Conservation (phyloP, 1,140 invertebrate genomes). For the Leptopilina clavipes region DNA sequence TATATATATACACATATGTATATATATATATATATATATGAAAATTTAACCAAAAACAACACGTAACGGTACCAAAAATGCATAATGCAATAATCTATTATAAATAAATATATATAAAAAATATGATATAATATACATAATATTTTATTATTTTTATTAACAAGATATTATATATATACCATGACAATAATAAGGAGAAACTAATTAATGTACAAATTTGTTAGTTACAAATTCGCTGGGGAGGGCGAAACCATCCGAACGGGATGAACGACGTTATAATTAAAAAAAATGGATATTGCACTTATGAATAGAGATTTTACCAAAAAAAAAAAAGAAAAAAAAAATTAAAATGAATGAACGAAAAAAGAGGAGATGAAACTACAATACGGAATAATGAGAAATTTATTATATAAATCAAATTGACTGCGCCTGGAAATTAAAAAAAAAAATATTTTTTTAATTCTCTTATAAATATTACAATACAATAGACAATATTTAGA, state of each 20-base stretch:
- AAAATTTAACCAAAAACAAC: constrained; percentile 58
- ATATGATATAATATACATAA: constrained; percentile 73
- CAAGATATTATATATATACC: constrained; percentile 71
- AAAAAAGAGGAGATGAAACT: no score
- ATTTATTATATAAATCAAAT: constrained; percentile 28
- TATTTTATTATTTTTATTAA: constrained; percentile 76
- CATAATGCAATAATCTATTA: constrained; percentile 76
- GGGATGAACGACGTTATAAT: constrained; percentile 6
- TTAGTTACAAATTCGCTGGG: constrained; percentile 67
- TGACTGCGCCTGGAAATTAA: background rate
- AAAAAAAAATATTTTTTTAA: background rate
- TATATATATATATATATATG: constrained; percentile 34
- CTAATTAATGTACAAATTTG: constrained; percentile 76
- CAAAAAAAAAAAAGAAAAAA: background rate
- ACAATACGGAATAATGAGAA: background rate
- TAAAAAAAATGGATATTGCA: constrained; percentile 28
- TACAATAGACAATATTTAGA: constrained; percentile 30
- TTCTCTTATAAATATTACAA: background rate
- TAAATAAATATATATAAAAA: constrained; percentile 58
- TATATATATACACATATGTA: no score
- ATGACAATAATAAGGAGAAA: constrained; percentile 73
- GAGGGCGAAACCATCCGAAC: constrained; percentile 38
- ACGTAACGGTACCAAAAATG: constrained; percentile 75
- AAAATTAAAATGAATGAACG: no score
- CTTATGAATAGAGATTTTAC: constrained; percentile 31